Evolutionary conservation across 2,113 vertebrate species (phyloP).

Genomic region (Okapia johnstoni): DNA sequence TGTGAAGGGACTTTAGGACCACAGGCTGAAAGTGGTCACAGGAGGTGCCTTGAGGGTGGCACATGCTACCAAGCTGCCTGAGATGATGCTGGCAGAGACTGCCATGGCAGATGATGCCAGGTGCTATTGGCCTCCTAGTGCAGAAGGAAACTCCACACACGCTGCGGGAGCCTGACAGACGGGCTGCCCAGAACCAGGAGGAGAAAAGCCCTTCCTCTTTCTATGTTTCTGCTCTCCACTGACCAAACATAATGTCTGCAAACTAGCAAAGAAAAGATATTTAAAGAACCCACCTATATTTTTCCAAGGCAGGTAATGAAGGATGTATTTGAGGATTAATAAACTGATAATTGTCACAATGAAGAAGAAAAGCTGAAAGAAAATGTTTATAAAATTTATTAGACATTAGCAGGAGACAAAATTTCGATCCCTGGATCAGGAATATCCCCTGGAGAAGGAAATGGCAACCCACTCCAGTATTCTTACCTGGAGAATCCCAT

Average conservation of each 20-base stretch:
- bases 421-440: not conserved
- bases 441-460: not conserved
- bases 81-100: not conserved
- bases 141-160: not conserved
- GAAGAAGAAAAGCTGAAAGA: not conserved
- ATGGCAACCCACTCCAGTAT: not conserved
- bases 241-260: too few species aligned
- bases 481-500: not conserved
- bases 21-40: not conserved
- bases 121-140: accelerated
- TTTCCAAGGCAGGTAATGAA: not conserved
- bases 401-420: accelerated
- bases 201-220: not conserved
- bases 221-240: too few species aligned
- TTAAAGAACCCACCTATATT: not conserved
- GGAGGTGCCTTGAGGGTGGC: too few species aligned
- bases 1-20: not conserved
- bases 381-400: not conserved
- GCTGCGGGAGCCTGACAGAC: not conserved
- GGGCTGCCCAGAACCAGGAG: too few species aligned
- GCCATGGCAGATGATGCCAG: not conserved
- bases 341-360: not conserved
- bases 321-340: not conserved
- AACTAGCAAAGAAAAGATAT: too few species aligned
- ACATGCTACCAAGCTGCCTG: not conserved